Conservation (phyloP, 2,797 vertebrate genomes). For the Glyptemys insculpta region DNA sequence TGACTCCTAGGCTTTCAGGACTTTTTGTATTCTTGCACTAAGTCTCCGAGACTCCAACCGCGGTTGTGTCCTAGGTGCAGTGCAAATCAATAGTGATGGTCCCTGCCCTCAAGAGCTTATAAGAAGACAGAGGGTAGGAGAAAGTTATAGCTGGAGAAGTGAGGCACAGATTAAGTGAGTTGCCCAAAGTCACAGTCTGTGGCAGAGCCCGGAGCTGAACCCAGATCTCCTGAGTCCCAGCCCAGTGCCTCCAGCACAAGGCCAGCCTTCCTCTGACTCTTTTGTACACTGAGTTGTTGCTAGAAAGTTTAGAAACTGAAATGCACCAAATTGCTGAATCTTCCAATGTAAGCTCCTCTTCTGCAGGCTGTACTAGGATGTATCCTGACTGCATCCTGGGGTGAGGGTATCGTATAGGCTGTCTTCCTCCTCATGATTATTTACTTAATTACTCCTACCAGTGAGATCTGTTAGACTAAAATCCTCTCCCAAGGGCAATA, state of each 20-base stretch:
- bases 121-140: not conserved
- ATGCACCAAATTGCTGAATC: fast-evolving
- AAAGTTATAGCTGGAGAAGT: not conserved
- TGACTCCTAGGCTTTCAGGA: not conserved
- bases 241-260: not conserved
- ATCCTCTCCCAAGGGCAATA: not conserved
- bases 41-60: not conserved
- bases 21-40: not conserved
- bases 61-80: not conserved
- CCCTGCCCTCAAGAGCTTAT: not conserved
- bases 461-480: not conserved
- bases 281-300: fast-evolving
- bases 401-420: fast-evolving
- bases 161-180: not conserved
- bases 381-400: not conserved
- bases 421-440: fast-evolving
- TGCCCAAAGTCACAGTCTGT: not conserved
- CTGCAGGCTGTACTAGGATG: not conserved
- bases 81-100: not conserved
- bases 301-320: fast-evolving
- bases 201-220: not conserved
- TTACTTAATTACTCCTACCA: not conserved
- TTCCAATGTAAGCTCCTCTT: not conserved
- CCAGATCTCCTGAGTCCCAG: not conserved
- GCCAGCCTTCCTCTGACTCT: not conserved